Evolutionary conservation across 2,797 vertebrate genomes (phyloP).

Genomic region (Chelidonichthys spinosus): DNA sequence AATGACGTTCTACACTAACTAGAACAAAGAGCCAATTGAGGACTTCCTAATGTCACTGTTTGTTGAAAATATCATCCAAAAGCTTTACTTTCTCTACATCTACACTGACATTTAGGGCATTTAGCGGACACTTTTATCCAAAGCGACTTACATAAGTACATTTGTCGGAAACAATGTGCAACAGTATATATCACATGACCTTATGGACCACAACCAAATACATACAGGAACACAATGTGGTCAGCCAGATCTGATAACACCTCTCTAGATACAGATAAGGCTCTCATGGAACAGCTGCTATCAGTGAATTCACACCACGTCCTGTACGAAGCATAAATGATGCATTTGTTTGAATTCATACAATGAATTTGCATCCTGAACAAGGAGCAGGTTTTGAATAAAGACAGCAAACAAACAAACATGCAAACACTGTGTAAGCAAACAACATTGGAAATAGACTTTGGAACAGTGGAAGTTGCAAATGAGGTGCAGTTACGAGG

Average conservation of each 20-base stretch:
- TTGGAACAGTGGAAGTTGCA: constrained; percentile 13
- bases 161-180: too few species aligned
- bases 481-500: neutral
- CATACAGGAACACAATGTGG: constrained; percentile 10
- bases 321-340: neutral
- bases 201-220: neutral
- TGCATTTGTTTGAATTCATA: constrained; percentile 57
- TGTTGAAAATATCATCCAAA: too few species aligned
- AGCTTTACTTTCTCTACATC: too few species aligned
- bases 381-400: constrained; percentile 21
- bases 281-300: constrained; percentile 28
- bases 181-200: neutral
- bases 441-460: neutral
- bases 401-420: constrained; percentile 4
- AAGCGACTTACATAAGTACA: too few species aligned
- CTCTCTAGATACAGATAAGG: constrained; percentile 24
- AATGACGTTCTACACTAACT: neutral
- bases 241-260: constrained; percentile 1
- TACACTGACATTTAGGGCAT: too few species aligned
- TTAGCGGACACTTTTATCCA: too few species aligned
- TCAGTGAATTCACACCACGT: neutral
- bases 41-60: neutral
- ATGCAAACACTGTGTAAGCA: constrained; percentile 50
- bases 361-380: constrained; percentile 67
- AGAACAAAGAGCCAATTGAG: neutral